Conservation (phyloP, 2,113 vertebrate species). For the Pterocles gutturalis region DNA sequence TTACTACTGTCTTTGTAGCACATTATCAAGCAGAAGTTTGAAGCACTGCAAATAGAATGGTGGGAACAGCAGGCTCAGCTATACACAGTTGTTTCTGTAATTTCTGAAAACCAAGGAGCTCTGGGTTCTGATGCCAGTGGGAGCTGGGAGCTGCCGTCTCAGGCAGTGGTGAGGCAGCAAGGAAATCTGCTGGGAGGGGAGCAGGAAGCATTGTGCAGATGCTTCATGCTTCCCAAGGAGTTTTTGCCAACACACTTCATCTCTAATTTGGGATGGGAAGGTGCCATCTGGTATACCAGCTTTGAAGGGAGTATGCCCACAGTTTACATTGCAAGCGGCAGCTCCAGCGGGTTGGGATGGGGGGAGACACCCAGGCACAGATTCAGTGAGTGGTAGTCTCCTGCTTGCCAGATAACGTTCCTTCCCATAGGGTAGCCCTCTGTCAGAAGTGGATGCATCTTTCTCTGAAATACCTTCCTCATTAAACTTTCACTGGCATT, state of each 20-base stretch:
- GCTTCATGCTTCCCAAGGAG: slow-evolving; percentile 6
- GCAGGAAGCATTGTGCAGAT: not conserved
- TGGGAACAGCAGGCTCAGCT: not conserved
- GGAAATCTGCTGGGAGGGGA: not conserved
- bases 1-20: not conserved
- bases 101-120: not conserved
- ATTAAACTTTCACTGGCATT: not conserved
- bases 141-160: not conserved
- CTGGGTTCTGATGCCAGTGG: not conserved
- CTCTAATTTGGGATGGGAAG: not conserved
- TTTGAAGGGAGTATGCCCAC: not conserved
- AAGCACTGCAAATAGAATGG: not conserved
- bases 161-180: not conserved
- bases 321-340: not conserved
- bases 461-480: not conserved
- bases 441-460: not conserved
- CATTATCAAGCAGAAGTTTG: not conserved
- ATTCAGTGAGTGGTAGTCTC: not conserved
- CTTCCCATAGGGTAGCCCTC: not conserved
- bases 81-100: not conserved
- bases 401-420: not conserved
- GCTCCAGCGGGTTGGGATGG: not conserved
- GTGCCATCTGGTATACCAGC: not conserved
- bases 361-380: not conserved
- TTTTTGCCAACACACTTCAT: not conserved